A percentile compares a stretch with the other conserved stretches of the same genome.
phyloP scores from a whole-genome alignment of 1,140 invertebrate species.

The Chironomus striatipennis region DNA sequence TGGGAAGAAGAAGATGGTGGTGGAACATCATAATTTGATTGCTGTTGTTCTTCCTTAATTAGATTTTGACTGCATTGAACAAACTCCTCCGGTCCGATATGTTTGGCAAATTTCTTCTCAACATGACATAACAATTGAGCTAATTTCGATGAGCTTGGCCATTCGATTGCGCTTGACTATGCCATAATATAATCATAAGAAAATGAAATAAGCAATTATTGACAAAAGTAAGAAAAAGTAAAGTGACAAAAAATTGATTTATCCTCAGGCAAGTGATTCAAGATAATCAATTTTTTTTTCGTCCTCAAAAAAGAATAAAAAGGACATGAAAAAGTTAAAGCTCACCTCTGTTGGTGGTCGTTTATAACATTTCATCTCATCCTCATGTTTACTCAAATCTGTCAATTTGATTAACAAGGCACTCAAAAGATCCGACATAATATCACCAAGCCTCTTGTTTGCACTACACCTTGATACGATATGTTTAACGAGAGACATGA shows the following conservation, averaged over 20 bases:
- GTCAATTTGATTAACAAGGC: conserved; percentile 1
- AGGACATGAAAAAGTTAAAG: background rate
- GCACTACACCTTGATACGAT: conserved; percentile 37
- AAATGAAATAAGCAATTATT: conserved; percentile 27
- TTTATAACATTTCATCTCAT: conserved; percentile 4
- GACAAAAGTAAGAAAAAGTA: conserved; percentile 1
- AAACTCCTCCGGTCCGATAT: conserved; percentile 38
- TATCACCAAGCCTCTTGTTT: conserved; percentile 20
- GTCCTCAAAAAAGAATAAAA: background rate
- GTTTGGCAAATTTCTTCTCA: conserved; percentile 38
- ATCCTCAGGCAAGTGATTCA: background rate
- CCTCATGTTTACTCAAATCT: background rate
- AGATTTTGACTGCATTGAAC: conserved; percentile 38
- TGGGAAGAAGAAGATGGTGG: background rate
- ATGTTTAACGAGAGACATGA: conserved; percentile 49
- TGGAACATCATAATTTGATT: conserved; percentile 28
- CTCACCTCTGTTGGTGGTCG: background rate
- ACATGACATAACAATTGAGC: conserved; percentile 38
- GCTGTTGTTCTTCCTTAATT: conserved; percentile 29
- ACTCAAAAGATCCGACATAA: conserved; percentile 17
- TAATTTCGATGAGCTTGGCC: conserved; percentile 37
- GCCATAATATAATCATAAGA: no score
- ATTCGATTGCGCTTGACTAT: background rate
- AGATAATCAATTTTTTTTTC: background rate
- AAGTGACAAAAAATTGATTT: background rate